Evolutionary conservation across 92 coral and sea anemone genomes (phyloP).

Genomic region (Galaxea fascicularis): DNA sequence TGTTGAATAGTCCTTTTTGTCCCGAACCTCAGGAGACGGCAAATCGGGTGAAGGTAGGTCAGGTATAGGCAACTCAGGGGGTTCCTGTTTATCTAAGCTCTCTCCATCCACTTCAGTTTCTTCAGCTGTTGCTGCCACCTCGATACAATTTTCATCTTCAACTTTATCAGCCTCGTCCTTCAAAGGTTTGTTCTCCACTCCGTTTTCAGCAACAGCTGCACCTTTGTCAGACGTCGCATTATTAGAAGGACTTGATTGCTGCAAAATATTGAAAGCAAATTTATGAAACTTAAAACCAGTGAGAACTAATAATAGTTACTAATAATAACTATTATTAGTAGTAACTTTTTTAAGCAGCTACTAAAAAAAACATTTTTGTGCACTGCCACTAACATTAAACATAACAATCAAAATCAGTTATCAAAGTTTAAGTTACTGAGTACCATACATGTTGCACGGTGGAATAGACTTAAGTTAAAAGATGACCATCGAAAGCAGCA

Average conservation of each 20-base stretch:
- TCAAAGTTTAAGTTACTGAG: too few relatives aligned
- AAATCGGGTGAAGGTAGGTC: slow-evolving; percentile 3
- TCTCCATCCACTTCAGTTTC: neutral
- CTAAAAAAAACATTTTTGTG: too few relatives aligned
- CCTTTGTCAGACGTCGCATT: neutral
- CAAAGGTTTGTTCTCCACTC: slow-evolving; percentile 9
- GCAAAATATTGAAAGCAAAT: neutral
- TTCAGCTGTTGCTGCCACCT: slow-evolving; percentile 9
- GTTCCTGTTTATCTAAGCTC: slow-evolving; percentile 4
- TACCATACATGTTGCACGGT: too few relatives aligned
- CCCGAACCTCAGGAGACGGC: slow-evolving; percentile 9
- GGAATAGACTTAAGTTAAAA: too few relatives aligned
- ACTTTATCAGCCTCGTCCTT: neutral
- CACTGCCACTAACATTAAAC: too few relatives aligned
- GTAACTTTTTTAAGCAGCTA: too few relatives aligned
- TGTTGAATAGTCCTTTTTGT: slow-evolving; percentile 8
- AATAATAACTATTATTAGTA: too few relatives aligned
- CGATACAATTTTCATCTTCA: neutral
- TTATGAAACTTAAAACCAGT: neutral
- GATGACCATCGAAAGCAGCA: too few relatives aligned
- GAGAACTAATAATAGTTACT: neutral
- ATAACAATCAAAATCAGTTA: too few relatives aligned
- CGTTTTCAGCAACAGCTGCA: slow-evolving; percentile 24
- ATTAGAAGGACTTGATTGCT: neutral
- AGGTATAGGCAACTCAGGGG: slow-evolving; percentile 30